Percentiles rank a stretch among this genome's conserved stretches.
Conservation (phyloP, 2,113 vertebrate species). For the Clupea harengus region DNA sequence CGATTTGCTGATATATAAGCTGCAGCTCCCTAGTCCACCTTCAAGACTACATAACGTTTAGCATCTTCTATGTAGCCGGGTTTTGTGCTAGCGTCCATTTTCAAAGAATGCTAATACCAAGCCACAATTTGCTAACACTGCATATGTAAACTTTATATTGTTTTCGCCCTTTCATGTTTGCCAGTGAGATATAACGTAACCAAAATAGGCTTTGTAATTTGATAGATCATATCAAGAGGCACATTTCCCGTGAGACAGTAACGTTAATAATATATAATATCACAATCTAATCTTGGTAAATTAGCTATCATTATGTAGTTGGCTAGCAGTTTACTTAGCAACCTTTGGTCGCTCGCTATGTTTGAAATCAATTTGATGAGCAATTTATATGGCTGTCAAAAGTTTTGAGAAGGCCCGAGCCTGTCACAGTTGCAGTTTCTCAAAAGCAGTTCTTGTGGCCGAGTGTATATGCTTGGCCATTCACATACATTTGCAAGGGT, state of each 20-base stretch:
- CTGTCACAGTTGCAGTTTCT: neutral
- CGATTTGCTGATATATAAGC: neutral
- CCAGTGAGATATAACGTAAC: neutral
- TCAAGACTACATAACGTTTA: neutral
- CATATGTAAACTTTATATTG: neutral
- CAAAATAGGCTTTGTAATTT: too few relatives aligned
- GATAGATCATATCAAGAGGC: neutral
- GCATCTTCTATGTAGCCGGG: neutral
- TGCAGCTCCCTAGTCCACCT: neutral
- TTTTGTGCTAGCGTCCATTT: neutral
- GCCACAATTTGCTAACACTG: neutral
- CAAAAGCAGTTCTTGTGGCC: neutral
- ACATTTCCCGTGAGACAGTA: neutral
- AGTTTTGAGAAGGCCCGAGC: neutral
- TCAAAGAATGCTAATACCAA: neutral
- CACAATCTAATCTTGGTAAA: neutral
- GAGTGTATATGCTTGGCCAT: neutral
- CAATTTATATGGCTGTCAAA: neutral
- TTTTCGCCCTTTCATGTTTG: neutral
- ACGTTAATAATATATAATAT: neutral
- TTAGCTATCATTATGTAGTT: neutral
- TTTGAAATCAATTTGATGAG: neutral
- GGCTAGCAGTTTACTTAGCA: neutral
- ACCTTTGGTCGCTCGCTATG: neutral
- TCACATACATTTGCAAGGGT: neutral